Base-by-base conservation (phyloP, 64 coral and sea anemone genomes). In the Dendrophyllia cribrosa region DNA sequence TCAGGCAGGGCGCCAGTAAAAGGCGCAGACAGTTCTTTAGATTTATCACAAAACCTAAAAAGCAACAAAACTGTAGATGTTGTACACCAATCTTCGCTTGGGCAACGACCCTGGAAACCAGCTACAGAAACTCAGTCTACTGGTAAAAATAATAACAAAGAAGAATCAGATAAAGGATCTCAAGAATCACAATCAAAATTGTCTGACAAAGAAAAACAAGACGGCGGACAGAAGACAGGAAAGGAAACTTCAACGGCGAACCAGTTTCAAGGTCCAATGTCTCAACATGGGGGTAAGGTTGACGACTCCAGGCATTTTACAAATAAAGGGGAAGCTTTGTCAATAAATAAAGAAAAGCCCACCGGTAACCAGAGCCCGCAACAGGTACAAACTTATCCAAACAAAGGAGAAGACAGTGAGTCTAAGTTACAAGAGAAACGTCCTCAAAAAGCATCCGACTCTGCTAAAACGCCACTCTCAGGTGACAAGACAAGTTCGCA, bases 121-220 rank as follows among this genome's bases (percentile, higher is more conserved):
- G 34, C 0, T 56, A 56, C 7, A 56, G 53, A 12, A 56, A 12
- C 7, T 12, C 53, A 56, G 53, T 12, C 53, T 7, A 9, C 53
- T 56, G 53, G 6, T 56, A 56, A 56, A 56, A 7, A 56, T 12
- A 9, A 56, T 56, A 56, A 56, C 53, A 56, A 56, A 56, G 53
- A 56, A 7, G 12, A 7, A 9, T 56, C 53, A 56, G 53, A 56
- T 12, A 34, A 34, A 34, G 53, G 53, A 1, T 9, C 7, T 6
- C 7, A 56, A 56, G 53, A 56, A 75, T 16, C 80, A 5, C 62
- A 45, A 22, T 20, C 9, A 22, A 84, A 84, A 15, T 43, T 20
- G 51, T 68, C 62, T 68, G 19, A 51, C 44, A 24, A 84, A 17
- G 62, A 84, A 25, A 67, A 46, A 46, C 80, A 84, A 22, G 80